Conservation (phyloP, 1,140 invertebrate species). For the Leptopilina boulardi region DNA sequence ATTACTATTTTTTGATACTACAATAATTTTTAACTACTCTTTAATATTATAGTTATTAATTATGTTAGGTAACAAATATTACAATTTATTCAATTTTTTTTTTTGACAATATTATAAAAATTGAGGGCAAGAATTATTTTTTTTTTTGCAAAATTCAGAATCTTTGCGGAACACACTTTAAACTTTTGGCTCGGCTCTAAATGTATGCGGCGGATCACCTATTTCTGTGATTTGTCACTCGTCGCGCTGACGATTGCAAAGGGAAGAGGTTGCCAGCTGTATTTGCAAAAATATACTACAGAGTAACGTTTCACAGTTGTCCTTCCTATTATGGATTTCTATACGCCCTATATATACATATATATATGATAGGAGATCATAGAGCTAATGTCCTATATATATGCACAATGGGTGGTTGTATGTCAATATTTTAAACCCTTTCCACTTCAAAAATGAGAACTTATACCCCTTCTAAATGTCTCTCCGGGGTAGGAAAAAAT, state of each 20-base stretch:
- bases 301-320: slow-evolving; percentile 22
- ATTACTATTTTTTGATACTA: no score
- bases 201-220: not conserved
- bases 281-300: not conserved
- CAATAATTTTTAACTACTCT: no score
- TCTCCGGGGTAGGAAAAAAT: not conserved
- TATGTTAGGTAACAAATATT: no score
- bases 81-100: no score
- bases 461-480: not conserved
- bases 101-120: no score
- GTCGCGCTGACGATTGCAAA: not conserved
- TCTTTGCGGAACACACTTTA: no score
- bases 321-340: slow-evolving; percentile 20
- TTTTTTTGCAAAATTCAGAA: no score
- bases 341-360: slow-evolving; percentile 9
- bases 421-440: slow-evolving; percentile 19
- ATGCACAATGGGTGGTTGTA: slow-evolving; percentile 13
- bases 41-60: no score
- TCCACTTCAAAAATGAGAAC: not conserved
- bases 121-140: no score
- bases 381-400: slow-evolving; percentile 11
- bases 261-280: not conserved
- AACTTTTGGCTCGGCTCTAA: not conserved
- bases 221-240: slow-evolving; percentile 6
- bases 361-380: slow-evolving; percentile 3